These are phyloP conservation scores for Forbesichthys agassizii DNA, from an alignment of 2,113 vertebrate species.

Conservation along the genomic window DNA sequence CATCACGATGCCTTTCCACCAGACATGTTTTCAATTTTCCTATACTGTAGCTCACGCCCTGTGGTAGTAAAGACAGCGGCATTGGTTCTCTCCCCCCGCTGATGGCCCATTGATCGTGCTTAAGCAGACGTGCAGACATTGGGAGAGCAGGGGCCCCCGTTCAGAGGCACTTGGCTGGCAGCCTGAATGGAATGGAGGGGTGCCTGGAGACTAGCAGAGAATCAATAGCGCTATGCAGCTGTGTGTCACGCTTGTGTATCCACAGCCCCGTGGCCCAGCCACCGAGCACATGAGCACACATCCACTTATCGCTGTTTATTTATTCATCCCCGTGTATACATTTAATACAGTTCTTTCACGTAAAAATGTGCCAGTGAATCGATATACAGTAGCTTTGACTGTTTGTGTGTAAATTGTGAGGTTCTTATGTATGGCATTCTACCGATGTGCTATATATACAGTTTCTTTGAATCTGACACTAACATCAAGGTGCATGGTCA, in stretches of 20 bases:
- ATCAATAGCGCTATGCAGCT: slow-evolving; percentile 76
- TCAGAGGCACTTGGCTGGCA: slow-evolving; percentile 73
- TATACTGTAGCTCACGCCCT: slow-evolving; percentile 43
- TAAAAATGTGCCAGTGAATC: too few relatives aligned
- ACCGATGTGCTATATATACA: neutral
- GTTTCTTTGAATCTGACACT: slow-evolving; percentile 22
- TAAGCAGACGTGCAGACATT: slow-evolving; percentile 77
- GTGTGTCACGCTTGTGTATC: slow-evolving; percentile 71
- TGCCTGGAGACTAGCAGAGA: slow-evolving; percentile 70
- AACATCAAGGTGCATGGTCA: slow-evolving; percentile 7
- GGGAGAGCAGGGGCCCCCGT: slow-evolving; percentile 70
- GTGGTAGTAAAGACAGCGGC: slow-evolving; percentile 68
- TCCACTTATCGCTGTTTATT: slow-evolving; percentile 68
- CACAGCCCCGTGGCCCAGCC: slow-evolving; percentile 51
- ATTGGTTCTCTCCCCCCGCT: slow-evolving; percentile 59
- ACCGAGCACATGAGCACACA: slow-evolving; percentile 71
- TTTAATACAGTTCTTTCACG: too few relatives aligned
- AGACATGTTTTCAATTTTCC: slow-evolving; percentile 74
- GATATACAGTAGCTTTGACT: neutral
- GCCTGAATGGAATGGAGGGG: slow-evolving; percentile 67
- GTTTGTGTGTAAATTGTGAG: slow-evolving; percentile 25
- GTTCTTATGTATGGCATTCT: slow-evolving; percentile 36
- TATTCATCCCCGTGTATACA: slow-evolving; percentile 63
- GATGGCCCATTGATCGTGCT: slow-evolving; percentile 77
- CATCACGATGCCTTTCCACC: slow-evolving; percentile 66